phyloP scores from a whole-genome alignment of 1,140 invertebrate genomes.

The Saxidomus purpurata region DNA sequence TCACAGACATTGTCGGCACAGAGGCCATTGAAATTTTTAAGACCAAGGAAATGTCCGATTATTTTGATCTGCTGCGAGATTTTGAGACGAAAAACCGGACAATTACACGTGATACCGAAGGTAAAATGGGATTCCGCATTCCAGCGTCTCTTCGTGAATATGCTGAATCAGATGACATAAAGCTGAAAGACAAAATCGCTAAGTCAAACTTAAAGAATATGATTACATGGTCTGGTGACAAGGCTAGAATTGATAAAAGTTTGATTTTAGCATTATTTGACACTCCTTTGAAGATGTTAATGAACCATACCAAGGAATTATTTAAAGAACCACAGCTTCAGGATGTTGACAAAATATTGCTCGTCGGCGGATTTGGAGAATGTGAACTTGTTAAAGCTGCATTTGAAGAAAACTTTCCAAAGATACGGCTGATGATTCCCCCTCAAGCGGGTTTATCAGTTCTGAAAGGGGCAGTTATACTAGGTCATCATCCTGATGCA shows the following conservation, averaged over 20 bases:
- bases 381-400: no score
- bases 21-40: background rate
- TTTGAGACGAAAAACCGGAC: slow-evolving; percentile 45
- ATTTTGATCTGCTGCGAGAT: slow-evolving; percentile 28
- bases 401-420: no score
- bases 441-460: background rate
- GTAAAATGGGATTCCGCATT: background rate
- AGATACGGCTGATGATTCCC: background rate
- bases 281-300: background rate
- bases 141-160: background rate
- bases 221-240: background rate
- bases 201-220: background rate
- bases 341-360: background rate
- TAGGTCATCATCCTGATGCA: background rate
- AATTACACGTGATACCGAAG: background rate
- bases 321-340: background rate
- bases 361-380: no score
- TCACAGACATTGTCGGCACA: background rate
- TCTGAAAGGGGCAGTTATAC: no score
- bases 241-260: background rate
- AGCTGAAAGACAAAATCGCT: background rate
- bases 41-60: slow-evolving; percentile 5
- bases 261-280: background rate
- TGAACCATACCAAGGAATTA: background rate
- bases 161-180: background rate